These are phyloP conservation scores for Melinaea menophilus DNA, from an alignment of 2,888 invertebrate genomes.

Conservation along the genomic window DNA sequence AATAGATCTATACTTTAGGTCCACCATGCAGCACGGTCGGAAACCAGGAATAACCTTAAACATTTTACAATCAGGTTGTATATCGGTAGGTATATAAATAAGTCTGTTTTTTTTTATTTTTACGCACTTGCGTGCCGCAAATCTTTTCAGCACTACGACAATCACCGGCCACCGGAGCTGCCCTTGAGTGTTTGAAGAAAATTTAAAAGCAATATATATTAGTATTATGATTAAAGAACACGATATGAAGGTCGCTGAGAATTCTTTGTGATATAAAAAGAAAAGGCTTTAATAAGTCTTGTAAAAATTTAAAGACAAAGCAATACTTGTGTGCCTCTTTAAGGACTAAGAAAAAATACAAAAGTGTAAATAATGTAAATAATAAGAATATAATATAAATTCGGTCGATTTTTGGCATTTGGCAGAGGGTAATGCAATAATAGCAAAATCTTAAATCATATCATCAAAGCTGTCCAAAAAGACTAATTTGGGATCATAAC, in stretches of 20 bases:
- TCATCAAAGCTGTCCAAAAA: conserved; percentile 12
- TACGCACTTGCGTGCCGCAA: conserved; percentile 34
- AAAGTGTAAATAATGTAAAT: too few relatives aligned
- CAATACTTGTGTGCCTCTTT: too few relatives aligned
- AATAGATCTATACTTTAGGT: too few relatives aligned
- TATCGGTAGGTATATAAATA: neutral
- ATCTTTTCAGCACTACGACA: conserved; percentile 29
- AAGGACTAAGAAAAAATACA: too few relatives aligned
- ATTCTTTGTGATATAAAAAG: too few relatives aligned
- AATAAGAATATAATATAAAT: too few relatives aligned
- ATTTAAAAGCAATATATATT: conserved; percentile 27
- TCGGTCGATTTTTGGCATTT: neutral
- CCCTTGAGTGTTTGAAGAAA: conserved; percentile 25
- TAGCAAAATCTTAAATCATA: conserved; percentile 6
- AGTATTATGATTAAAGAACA: conserved; percentile 20
- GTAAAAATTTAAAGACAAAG: too few relatives aligned
- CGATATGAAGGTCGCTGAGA: neutral
- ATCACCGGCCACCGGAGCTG: conserved; percentile 24
- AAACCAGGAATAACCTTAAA: conserved; percentile 6
- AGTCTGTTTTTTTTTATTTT: neutral
- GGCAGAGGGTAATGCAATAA: neutral
- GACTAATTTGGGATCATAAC: conserved; percentile 21
- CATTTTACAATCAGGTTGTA: neutral
- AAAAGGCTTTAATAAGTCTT: too few relatives aligned
- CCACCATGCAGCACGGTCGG: too few relatives aligned